A percentile compares a stretch with the other conserved stretches of the same genome.
phyloP scores from a whole-genome alignment of 2,113 vertebrate species.

The Pycnonotus jocosus region DNA sequence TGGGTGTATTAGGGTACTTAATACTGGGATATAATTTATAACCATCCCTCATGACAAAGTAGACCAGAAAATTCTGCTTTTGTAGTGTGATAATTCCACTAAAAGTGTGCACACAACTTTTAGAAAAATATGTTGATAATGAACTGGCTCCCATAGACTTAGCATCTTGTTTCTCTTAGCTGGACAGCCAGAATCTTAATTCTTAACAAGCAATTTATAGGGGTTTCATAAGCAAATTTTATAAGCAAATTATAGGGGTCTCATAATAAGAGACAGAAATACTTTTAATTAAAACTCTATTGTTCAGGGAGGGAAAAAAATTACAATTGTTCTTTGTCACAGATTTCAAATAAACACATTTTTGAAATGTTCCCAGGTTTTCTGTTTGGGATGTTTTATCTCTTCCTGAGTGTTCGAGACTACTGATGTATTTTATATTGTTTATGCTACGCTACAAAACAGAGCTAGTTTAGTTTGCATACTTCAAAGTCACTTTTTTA shows the following conservation, averaged over 20 bases:
- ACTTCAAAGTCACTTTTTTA: constrained; percentile 2
- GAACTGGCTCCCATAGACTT: neutral
- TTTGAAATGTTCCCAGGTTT: constrained; percentile 13
- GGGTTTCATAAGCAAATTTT: no score
- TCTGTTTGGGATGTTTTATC: constrained; percentile 15
- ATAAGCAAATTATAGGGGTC: no score
- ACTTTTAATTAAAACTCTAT: neutral
- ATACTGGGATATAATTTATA: neutral
- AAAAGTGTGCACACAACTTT: neutral
- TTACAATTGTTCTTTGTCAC: neutral
- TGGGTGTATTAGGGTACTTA: neutral
- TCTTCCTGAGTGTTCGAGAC: neutral
- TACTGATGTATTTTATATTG: constrained; percentile 10
- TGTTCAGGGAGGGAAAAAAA: neutral
- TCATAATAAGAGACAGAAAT: neutral
- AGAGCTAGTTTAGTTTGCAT: neutral
- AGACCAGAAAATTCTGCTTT: neutral
- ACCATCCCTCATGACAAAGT: neutral
- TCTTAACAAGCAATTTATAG: neutral
- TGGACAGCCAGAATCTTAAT: neutral
- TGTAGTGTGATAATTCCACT: neutral
- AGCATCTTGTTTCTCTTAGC: neutral
- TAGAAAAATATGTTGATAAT: neutral
- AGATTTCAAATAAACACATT: constrained; percentile 19
- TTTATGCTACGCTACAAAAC: neutral